A percentile compares a stretch with the other conserved stretches of the same genome.
These are phyloP conservation scores for Anhinga anhinga DNA, from an alignment of 2,113 vertebrate species.

Conservation along the genomic window DNA sequence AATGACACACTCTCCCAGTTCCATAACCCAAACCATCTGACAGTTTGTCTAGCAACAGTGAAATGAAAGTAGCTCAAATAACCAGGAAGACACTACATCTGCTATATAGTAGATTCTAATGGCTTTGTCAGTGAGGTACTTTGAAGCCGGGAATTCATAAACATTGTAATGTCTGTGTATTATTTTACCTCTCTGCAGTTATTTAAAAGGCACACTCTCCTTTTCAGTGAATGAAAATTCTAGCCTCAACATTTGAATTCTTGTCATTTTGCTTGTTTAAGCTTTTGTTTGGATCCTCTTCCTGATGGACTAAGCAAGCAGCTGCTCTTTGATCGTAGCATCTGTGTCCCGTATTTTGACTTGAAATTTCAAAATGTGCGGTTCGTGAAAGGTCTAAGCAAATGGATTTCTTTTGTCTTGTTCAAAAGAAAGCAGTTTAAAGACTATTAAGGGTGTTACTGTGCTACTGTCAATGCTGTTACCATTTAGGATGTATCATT, in stretches of 20 bases:
- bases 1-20: neutral
- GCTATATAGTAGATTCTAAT: neutral
- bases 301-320: slow-evolving; percentile 15
- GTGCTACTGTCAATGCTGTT: neutral
- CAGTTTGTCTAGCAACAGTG: neutral
- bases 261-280: neutral
- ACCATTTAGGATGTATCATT: neutral
- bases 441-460: neutral
- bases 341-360: neutral
- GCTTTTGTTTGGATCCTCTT: slow-evolving; percentile 33
- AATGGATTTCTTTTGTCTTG: neutral
- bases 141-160: neutral
- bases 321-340: slow-evolving; percentile 20
- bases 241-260: neutral
- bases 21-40: neutral
- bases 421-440: neutral
- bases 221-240: neutral
- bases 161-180: neutral
- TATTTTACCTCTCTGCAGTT: neutral
- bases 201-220: neutral
- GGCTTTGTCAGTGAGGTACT: neutral
- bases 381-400: neutral
- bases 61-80: neutral
- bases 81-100: neutral
- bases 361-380: neutral